Conservation (phyloP, 1,140 invertebrate species). For the Antheraea pernyi region DNA sequence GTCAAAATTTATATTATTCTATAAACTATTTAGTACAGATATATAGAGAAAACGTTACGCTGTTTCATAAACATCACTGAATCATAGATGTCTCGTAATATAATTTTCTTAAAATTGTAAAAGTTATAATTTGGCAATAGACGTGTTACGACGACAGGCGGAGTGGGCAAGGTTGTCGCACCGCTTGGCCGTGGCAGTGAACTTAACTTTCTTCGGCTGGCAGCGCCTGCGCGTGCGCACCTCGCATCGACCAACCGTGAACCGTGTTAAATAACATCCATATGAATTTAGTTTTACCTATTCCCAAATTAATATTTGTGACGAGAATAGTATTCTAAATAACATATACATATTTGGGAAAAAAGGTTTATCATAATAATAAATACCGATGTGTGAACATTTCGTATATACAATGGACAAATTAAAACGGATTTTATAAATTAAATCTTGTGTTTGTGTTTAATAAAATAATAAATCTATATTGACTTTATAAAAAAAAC, state of each 20-base stretch:
- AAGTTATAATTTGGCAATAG: slow-evolving; percentile 35
- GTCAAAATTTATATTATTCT: too few relatives aligned
- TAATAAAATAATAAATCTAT: too few relatives aligned
- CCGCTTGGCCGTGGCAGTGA: slow-evolving; percentile 71
- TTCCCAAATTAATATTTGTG: neutral
- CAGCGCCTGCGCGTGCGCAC: slow-evolving; percentile 29
- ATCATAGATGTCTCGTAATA: neutral
- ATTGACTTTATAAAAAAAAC: too few relatives aligned
- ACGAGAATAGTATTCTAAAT: neutral
- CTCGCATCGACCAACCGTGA: slow-evolving; percentile 47
- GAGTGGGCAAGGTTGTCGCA: slow-evolving; percentile 59
- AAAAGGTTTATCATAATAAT: too few relatives aligned
- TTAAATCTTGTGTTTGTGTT: too few relatives aligned
- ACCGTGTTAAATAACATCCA: slow-evolving; percentile 17
- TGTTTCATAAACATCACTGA: neutral
- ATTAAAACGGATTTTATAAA: too few relatives aligned
- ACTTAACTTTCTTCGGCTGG: slow-evolving; percentile 66
- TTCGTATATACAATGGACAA: too few relatives aligned
- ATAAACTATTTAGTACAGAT: too few relatives aligned
- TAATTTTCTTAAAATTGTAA: slow-evolving; percentile 24
- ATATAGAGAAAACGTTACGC: too few relatives aligned
- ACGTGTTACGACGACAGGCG: slow-evolving; percentile 24
- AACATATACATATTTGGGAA: too few relatives aligned
- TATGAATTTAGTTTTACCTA: neutral
- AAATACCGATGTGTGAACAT: too few relatives aligned